phyloP scores from a whole-genome alignment of 2,888 invertebrate genomes.

The Leptarthrus brevirostris region DNA sequence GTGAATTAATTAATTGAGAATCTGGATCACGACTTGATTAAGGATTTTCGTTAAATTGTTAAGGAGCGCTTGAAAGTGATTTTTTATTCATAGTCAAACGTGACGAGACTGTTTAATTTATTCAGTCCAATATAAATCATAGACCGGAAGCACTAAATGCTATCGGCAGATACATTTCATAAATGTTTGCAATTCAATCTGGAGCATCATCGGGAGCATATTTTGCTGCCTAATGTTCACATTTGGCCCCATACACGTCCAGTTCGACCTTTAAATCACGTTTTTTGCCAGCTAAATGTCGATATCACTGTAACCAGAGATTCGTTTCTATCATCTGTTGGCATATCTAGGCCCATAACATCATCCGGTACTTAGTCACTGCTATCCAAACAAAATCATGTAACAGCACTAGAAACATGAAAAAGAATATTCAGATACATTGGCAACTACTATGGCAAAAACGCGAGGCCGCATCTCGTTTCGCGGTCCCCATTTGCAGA shows the following conservation, averaged over 20 bases:
- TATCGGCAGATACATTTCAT: constrained; percentile 20
- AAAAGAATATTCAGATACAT: constrained; percentile 4
- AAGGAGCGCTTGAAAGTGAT: constrained; percentile 25
- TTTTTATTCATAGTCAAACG: not conserved
- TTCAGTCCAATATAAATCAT: constrained; percentile 24
- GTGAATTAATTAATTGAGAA: constrained; percentile 46
- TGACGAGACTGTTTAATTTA: not conserved
- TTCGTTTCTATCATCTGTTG: constrained; percentile 38
- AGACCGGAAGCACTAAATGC: constrained; percentile 35
- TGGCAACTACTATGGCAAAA: not conserved
- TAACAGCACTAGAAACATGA: constrained; percentile 13
- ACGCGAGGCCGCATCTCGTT: constrained; percentile 25
- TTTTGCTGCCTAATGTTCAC: constrained; percentile 22
- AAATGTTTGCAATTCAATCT: constrained; percentile 29
- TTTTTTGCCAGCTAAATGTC: constrained; percentile 31
- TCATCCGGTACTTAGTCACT: constrained; percentile 46
- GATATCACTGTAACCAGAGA: constrained; percentile 43
- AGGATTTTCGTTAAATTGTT: constrained; percentile 36
- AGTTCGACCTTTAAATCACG: constrained; percentile 45
- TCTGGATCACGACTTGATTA: constrained; percentile 48
- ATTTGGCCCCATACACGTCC: constrained; percentile 40
- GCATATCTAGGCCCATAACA: constrained; percentile 43
- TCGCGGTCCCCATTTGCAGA: constrained; percentile 25
- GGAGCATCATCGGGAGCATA: constrained; percentile 30
- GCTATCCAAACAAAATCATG: constrained; percentile 19